Evolutionary conservation across 2,797 vertebrate genomes (phyloP), one percentile per base, ranked within the genome.

Genomic region (Tangara arthus): DNA sequence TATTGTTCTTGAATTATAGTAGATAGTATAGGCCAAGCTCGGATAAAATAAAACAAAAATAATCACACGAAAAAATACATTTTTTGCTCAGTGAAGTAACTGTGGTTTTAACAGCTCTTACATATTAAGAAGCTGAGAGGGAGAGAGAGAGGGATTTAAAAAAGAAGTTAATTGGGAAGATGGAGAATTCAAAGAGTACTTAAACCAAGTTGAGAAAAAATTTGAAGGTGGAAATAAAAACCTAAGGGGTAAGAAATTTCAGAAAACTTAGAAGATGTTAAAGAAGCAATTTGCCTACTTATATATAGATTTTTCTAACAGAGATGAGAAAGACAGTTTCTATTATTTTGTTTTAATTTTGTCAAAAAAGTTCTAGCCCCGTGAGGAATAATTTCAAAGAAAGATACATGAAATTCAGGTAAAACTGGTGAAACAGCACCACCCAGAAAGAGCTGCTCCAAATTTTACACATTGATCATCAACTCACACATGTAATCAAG

Each of bases 41-140:
- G 9, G 4, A 53, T 52, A 39, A 80, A 69, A 16, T 3, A 34
- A 49, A 76, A 19, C 3, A 32, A 41, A 44, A 35, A 7, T 7
- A n/a, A 2, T 0, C 3, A 42, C 0, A 0, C 4, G 44, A 55
- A 87, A 46, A 9, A 42, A 26, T 7, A 15, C 2, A 6, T 57
- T 15, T 50, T 20, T 66, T 46, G 26, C 3, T 57, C 16, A 52
- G 7, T 57, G 50, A 73, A 50, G 21, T 56, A 80, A 20, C 6
- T 21, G 11, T 42, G 13, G 1, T 49, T 92, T 92, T 75, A 32
- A 34, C n/a, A 84, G 15, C 1, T 65, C 44, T 61, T 64, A 39
- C 73, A 41, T 23, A 8, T 4, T 32, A 79, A 76, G 19, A 82
- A 16, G 1, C 5, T 63, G 8, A 5, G 12, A 53, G 6, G 30